Conservation (phyloP, 2,888 invertebrate species). For the Nymphalis urticae region DNA sequence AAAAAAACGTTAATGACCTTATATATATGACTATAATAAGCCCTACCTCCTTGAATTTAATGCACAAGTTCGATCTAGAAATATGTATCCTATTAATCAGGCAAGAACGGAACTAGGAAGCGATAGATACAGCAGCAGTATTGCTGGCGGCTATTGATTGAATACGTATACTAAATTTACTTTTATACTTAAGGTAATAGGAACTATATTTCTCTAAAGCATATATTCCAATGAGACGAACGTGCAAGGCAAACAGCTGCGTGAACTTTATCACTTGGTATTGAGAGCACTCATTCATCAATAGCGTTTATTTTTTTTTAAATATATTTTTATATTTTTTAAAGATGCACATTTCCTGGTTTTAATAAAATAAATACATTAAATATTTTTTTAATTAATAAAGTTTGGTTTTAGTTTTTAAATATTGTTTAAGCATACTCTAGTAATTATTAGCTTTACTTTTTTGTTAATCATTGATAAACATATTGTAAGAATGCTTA, state of each 20-base stretch:
- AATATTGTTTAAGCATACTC: no score
- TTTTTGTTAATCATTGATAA: no score
- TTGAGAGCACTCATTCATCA: constrained; percentile 21
- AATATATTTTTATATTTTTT: constrained; percentile 12
- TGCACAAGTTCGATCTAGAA: constrained; percentile 19
- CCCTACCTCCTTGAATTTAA: constrained; percentile 8
- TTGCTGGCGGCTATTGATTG: constrained; percentile 9
- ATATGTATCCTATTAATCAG: constrained; percentile 21
- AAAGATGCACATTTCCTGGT: no score
- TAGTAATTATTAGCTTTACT: no score
- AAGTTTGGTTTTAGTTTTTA: no score
- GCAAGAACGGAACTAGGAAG: constrained; percentile 41
- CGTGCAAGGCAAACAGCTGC: constrained; percentile 33
- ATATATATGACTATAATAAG: background rate
- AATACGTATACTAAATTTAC: background rate
- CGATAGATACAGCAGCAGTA: constrained; percentile 16
- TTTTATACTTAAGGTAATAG: constrained; percentile 12
- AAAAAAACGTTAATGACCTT: no score
- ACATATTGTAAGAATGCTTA: no score
- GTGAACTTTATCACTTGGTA: constrained; percentile 30
- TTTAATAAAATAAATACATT: no score
- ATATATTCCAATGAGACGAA: constrained; percentile 8
- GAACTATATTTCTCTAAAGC: constrained; percentile 1
- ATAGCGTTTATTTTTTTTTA: background rate
- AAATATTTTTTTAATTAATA: background rate